phyloP scores from a whole-genome alignment of 2,888 invertebrate genomes.

The Zygogramma bicolorata region DNA sequence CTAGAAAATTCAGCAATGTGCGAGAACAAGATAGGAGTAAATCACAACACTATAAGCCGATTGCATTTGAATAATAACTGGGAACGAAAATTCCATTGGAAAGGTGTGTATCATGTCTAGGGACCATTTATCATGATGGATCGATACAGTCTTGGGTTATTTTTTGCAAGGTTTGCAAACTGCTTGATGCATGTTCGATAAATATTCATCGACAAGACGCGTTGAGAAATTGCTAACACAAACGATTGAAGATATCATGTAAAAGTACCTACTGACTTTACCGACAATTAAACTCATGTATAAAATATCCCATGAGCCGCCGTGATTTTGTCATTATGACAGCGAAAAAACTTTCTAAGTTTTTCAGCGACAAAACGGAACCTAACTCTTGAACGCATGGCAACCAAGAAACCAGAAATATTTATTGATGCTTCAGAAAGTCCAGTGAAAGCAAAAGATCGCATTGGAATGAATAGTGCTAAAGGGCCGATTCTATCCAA shows the following conservation, averaged over 20 bases:
- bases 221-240: conserved; percentile 36
- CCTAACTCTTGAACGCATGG: too few species aligned
- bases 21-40: background rate
- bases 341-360: too few species aligned
- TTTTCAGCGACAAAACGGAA: too few species aligned
- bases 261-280: too few species aligned
- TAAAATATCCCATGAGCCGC: background rate
- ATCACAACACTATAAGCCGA: background rate
- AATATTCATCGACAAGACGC: conserved; percentile 36
- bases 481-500: too few species aligned
- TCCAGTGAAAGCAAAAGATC: too few species aligned
- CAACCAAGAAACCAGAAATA: too few species aligned
- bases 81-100: background rate
- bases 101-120: conserved; percentile 17
- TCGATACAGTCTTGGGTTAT: conserved; percentile 29
- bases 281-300: too few species aligned
- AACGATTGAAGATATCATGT: conserved; percentile 19
- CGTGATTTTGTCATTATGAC: too few species aligned
- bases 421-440: too few species aligned
- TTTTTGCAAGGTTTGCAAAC: conserved; percentile 23
- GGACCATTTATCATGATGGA: conserved; percentile 25
- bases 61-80: conserved; percentile 2
- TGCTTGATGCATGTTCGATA: conserved; percentile 36
- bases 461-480: too few species aligned
- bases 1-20: background rate